Evolutionary conservation across 1,140 invertebrate species (phyloP).

Genomic region (Drosophila seguyi): DNA sequence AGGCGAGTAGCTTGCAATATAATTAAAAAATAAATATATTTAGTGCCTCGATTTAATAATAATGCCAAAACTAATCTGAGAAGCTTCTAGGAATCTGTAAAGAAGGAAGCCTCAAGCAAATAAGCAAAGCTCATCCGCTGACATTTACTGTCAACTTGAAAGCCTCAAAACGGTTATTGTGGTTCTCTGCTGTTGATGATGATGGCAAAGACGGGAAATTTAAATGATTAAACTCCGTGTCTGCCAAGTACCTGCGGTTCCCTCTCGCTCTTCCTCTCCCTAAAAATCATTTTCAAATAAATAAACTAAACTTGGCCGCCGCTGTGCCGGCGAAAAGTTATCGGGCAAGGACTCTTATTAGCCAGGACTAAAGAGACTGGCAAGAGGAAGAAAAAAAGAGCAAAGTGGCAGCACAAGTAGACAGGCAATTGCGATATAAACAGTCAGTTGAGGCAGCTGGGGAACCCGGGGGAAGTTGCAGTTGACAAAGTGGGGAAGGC

Average conservation of each 20-base stretch:
- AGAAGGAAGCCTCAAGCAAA: neutral
- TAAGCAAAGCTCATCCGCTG: slow-evolving; percentile 8
- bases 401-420: slow-evolving; percentile 39
- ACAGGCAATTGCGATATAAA: slow-evolving; percentile 75
- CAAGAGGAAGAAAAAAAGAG: slow-evolving; percentile 33
- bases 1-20: too few species aligned
- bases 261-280: neutral
- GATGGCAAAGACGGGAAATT: slow-evolving; percentile 52
- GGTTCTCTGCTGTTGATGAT: slow-evolving; percentile 17
- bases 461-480: slow-evolving; percentile 25
- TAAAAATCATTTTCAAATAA: slow-evolving; percentile 77
- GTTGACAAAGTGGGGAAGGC: slow-evolving; percentile 69
- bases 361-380: slow-evolving; percentile 23
- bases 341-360: slow-evolving; percentile 64
- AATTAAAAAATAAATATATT: neutral
- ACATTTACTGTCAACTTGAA: slow-evolving; percentile 22
- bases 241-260: slow-evolving; percentile 63
- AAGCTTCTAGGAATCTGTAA: neutral
- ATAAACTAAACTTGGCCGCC: slow-evolving; percentile 59
- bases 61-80: too few species aligned
- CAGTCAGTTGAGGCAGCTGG: slow-evolving; percentile 57
- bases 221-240: slow-evolving; percentile 76
- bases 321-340: slow-evolving; percentile 40
- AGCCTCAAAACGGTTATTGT: slow-evolving; percentile 35
- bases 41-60: neutral